Percentiles rank a stretch among this genome's conserved stretches.
Conservation (phyloP, 2,888 invertebrate genomes). For the Eutolmus rufibarbis region DNA sequence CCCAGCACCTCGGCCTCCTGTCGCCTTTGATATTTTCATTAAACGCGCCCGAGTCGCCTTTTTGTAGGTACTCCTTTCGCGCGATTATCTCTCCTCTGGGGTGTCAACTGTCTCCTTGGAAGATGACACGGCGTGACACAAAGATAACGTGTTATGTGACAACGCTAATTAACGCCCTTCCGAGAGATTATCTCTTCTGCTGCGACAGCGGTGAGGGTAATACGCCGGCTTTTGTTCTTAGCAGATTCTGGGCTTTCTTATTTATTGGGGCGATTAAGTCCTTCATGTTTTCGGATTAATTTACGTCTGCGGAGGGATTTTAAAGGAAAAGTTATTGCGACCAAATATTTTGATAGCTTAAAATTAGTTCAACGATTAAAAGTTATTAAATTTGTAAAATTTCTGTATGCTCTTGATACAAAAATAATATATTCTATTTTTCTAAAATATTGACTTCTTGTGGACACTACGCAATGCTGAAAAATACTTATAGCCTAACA, state of each 20-base stretch:
- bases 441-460: too few species aligned
- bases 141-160: slow-evolving; percentile 44
- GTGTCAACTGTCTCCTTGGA: slow-evolving; percentile 34
- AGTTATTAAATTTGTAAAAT: too few species aligned
- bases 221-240: background rate
- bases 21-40: slow-evolving; percentile 37
- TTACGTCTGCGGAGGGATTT: background rate
- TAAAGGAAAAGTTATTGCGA: background rate
- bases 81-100: slow-evolving; percentile 27
- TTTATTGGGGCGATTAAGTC: background rate
- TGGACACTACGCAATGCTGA: too few species aligned
- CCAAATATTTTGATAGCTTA: background rate
- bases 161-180: slow-evolving; percentile 42
- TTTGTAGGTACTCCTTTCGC: slow-evolving; percentile 6
- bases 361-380: background rate
- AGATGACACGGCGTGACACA: slow-evolving; percentile 38
- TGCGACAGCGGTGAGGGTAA: background rate
- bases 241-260: background rate
- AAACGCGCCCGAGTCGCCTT: background rate
- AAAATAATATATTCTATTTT: too few species aligned
- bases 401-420: too few species aligned
- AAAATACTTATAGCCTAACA: too few species aligned
- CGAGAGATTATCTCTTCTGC: background rate
- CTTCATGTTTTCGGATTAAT: background rate
- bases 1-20: background rate